Conservation (phyloP, 2,797 vertebrate genomes). For the Gobionotothen gibberifrons region DNA sequence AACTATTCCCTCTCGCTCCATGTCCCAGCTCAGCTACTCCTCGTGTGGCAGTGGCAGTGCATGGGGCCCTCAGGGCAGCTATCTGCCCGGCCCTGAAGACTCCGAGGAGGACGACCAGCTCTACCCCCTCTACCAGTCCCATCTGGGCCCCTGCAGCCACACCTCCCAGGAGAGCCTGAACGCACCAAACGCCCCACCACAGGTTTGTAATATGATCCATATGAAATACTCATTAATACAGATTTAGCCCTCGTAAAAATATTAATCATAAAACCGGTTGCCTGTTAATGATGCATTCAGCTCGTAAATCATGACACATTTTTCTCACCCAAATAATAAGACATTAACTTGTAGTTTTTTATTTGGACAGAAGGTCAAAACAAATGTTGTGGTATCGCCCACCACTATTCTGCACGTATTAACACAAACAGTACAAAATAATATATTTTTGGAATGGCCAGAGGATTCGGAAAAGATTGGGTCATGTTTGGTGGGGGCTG, state of each 20-base stretch:
- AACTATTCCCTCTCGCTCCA: constrained; percentile 45
- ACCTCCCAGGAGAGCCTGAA: constrained; percentile 69
- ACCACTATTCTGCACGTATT: too few relatives aligned
- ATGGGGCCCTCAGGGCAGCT: constrained; percentile 35
- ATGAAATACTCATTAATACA: background rate
- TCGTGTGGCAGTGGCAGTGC: constrained; percentile 68
- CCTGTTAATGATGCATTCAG: background rate
- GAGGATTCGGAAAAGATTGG: too few relatives aligned
- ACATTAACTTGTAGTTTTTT: background rate
- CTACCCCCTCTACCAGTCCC: constrained; percentile 54
- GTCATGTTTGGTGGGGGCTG: too few relatives aligned
- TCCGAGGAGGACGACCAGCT: constrained; percentile 53
- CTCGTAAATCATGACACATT: background rate
- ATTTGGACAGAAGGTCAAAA: too few relatives aligned
- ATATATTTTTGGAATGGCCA: too few relatives aligned
- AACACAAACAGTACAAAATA: too few relatives aligned
- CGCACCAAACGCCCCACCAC: constrained; percentile 40
- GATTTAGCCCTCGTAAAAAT: background rate
- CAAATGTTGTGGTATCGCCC: too few relatives aligned
- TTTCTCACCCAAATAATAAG: background rate
- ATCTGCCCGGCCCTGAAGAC: constrained; percentile 53
- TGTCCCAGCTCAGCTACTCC: constrained; percentile 74
- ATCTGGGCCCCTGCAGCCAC: constrained; percentile 46
- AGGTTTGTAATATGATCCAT: constrained; percentile 46
- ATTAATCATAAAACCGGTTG: background rate